These are phyloP conservation scores for Nettapus auritus DNA, from an alignment of 2,113 vertebrate species.

Conservation along the genomic window DNA sequence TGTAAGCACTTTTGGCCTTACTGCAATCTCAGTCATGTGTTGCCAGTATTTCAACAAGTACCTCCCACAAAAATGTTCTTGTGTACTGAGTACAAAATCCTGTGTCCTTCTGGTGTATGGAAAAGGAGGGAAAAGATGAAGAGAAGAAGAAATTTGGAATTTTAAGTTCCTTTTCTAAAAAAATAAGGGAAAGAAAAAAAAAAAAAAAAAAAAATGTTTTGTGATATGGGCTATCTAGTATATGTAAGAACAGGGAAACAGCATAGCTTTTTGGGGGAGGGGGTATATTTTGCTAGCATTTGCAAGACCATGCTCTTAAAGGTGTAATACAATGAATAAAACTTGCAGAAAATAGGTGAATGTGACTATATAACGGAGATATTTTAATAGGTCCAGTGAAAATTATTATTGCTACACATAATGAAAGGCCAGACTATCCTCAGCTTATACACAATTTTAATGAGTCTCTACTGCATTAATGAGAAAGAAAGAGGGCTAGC, in stretches of 20 bases:
- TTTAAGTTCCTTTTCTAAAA: neutral
- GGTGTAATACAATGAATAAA: neutral
- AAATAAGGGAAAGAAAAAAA: neutral
- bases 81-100: neutral
- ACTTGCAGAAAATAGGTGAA: neutral
- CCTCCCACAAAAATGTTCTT: neutral
- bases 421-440: neutral
- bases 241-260: neutral
- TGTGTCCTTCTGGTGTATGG: neutral
- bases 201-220: neutral
- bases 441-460: neutral
- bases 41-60: neutral
- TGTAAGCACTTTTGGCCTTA: neutral
- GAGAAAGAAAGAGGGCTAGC: neutral
- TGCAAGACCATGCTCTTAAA: neutral
- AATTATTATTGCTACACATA: neutral
- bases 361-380: neutral
- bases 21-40: neutral
- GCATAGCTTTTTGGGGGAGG: neutral
- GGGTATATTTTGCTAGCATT: neutral
- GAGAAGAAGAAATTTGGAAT: neutral
- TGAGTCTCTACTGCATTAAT: neutral
- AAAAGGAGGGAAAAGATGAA: neutral
- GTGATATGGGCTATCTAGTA: neutral
- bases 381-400: slow-evolving; percentile 7